Base-by-base conservation (phyloP, 2,888 invertebrate species). In the Eupithecia inturbata region DNA sequence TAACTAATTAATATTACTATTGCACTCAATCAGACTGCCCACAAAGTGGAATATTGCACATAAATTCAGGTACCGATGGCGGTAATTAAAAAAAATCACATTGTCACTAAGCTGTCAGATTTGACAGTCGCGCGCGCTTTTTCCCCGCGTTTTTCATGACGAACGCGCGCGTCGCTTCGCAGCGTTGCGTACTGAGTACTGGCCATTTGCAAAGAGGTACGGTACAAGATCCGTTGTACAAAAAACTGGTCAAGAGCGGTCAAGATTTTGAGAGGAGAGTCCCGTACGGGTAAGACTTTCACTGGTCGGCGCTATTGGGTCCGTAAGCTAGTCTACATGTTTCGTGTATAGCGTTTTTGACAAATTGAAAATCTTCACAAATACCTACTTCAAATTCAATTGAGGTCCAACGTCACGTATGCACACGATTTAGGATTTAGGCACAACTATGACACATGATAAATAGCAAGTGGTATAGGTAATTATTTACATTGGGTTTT, bases 11-110 rank as follows among this genome's bases (percentile, higher is more conserved):
- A 64, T 31, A 62, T 19, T 31, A 62, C 84, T 91, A 92, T 94
- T 94, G 94, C 94, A 94, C 94, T 81, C 76, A 79, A 83, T 91
- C 90, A 90, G 93, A 92, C 93, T 91, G 89, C 86, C 92, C 92
- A 92, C 92, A 76, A 75, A 81, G 86, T 87, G 91, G 87, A 83
- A 83, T 93, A 93, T 93, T 93, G 93, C 93, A 93, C 93, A 80
- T 83, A 78, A 82, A 82, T 82, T 89, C 91, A 91, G 91, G 91
- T 91, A 91, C 91, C 81, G 68, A 74, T 78, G 79, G 75, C 80
- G 82, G 82, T 81, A 79, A 77, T 79, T 76, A 75, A 79, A 77
- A 77, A 79, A 76, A 75, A 82, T 85, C 82, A 84, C 84, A 85
- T 85, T 81, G 81, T 83, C 71, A 77, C 69, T 73, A 75, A 70